A percentile compares a stretch with the other conserved stretches of the same genome.
phyloP scores from a whole-genome alignment of 2,888 invertebrate species.

The Pterostichus niger region DNA sequence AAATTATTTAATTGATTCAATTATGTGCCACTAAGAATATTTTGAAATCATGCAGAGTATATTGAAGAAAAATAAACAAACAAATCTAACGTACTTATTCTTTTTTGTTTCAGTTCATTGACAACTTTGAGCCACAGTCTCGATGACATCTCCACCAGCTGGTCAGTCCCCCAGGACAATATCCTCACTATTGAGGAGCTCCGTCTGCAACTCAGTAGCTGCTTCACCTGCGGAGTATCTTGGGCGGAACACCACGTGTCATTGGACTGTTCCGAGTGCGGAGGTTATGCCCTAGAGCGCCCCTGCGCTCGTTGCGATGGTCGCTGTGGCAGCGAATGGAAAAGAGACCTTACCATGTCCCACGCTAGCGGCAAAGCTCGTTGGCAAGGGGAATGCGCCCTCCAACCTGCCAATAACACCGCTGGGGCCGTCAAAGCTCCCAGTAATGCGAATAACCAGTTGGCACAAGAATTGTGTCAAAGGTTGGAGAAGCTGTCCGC shows the following conservation, averaged over 20 bases:
- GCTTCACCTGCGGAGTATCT: conserved; percentile 89
- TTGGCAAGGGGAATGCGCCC: conserved; percentile 84
- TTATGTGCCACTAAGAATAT: no score
- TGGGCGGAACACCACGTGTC: conserved; percentile 90
- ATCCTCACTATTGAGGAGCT: conserved; percentile 86
- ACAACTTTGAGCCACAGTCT: conserved; percentile 75
- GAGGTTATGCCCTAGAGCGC: conserved; percentile 86
- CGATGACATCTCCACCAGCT: conserved; percentile 74
- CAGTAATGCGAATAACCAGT: conserved; percentile 67
- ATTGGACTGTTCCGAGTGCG: conserved; percentile 88
- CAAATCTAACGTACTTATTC: background rate
- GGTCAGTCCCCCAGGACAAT: conserved; percentile 75
- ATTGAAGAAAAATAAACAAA: background rate
- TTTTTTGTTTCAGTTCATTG: conserved; percentile 74
- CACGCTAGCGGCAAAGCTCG: conserved; percentile 86
- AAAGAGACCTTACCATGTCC: conserved; percentile 87
- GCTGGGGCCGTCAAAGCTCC: conserved; percentile 40
- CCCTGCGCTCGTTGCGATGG: conserved; percentile 89
- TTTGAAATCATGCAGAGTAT: no score
- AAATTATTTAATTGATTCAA: no score
- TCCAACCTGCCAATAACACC: conserved; percentile 69
- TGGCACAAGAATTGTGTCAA: conserved; percentile 79
- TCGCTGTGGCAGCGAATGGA: conserved; percentile 85
- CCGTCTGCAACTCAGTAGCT: conserved; percentile 85
- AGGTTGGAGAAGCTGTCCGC: conserved; percentile 79